Evolutionary conservation across 1,140 invertebrate genomes (phyloP), one percentile per base, ranked within the genome.

Genomic region (Leptoteleia sp.): DNA sequence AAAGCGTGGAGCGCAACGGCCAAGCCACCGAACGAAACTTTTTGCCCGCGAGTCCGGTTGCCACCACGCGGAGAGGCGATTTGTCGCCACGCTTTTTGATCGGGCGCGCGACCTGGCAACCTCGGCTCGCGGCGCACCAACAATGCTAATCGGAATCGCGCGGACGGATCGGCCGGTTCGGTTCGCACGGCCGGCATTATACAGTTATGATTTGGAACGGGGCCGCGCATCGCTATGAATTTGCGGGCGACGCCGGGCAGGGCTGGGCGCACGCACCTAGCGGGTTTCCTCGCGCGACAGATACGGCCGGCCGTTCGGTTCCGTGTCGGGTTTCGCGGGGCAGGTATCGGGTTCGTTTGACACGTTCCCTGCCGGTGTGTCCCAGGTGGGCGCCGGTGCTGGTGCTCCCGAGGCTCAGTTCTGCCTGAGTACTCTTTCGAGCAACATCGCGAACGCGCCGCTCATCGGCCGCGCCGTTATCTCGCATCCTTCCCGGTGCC

Each of bases 371-470:
- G 35, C 19, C 57, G 57, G n/a, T n/a, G n/a, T n/a, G 57, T 61
- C 62, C 62, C 50, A 67, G 50, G 38, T 55, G 13, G 62, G 42
- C 71, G 81, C 70, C 82, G 79, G 76, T 73, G 79, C 42, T 50
- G n/a, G n/a, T n/a, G n/a, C n/a, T n/a, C n/a, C n/a, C 15, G 12
- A 80, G 83, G 72, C 76, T 85, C 85, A 87, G 85, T 87, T 85
- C 79, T 84, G 84, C 84, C 83, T 84, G 81, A 84, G 84, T 87
- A 84, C 83, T 84, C 85, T 65, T 59, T 76, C 83, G 48, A 79
- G 81, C 79, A 85, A 83, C 84, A 82, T 85, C 84, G 81, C 71
- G 73, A 38, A 1, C 42, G 50, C 67, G 54, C 48, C 33, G 48
- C 35, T 40, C 52, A n/a, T 11, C 31, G 11, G 4, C 9, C 42